A percentile compares a stretch with the other conserved stretches of the same genome.
phyloP scores from a whole-genome alignment of 2,797 vertebrate genomes.

The Miopithecus talapoin region DNA sequence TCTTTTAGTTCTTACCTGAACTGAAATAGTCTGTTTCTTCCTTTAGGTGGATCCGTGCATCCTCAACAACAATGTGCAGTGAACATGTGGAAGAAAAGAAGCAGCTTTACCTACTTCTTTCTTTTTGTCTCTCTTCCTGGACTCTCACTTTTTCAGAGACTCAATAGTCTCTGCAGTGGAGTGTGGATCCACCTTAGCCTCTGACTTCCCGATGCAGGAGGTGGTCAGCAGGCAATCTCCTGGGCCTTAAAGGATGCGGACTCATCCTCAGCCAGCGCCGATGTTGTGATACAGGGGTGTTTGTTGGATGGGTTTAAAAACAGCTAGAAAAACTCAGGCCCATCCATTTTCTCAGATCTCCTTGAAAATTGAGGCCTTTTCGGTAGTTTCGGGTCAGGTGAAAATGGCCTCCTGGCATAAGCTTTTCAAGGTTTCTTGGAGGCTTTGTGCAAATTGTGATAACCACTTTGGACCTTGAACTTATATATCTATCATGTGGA shows the following conservation, averaged over 20 bases:
- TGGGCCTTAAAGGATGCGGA: background rate
- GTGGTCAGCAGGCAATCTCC: background rate
- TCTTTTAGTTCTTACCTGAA: background rate
- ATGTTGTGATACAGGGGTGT: background rate
- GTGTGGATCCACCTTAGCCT: background rate
- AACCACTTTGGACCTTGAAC: background rate
- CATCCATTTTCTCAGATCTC: constrained; percentile 17
- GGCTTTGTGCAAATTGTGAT: background rate
- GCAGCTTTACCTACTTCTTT: constrained; percentile 30
- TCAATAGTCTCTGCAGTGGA: background rate
- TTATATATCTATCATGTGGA: background rate
- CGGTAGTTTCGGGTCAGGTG: background rate
- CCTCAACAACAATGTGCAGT: constrained; percentile 80
- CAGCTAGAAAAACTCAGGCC: background rate
- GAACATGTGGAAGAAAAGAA: constrained; percentile 48
- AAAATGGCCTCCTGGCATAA: background rate
- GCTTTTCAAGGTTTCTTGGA: constrained; percentile 7
- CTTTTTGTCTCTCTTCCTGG: constrained; percentile 33
- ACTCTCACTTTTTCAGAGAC: constrained; percentile 37
- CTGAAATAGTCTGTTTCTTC: background rate
- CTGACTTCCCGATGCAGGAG: background rate
- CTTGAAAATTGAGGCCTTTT: constrained; percentile 48
- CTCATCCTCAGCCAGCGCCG: background rate
- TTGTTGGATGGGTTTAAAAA: constrained; percentile 47
- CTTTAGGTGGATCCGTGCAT: constrained; percentile 87